Percentiles rank a stretch among this genome's conserved stretches.
Conservation (phyloP, 2,113 vertebrate genomes). For the Saguinus imperator region DNA sequence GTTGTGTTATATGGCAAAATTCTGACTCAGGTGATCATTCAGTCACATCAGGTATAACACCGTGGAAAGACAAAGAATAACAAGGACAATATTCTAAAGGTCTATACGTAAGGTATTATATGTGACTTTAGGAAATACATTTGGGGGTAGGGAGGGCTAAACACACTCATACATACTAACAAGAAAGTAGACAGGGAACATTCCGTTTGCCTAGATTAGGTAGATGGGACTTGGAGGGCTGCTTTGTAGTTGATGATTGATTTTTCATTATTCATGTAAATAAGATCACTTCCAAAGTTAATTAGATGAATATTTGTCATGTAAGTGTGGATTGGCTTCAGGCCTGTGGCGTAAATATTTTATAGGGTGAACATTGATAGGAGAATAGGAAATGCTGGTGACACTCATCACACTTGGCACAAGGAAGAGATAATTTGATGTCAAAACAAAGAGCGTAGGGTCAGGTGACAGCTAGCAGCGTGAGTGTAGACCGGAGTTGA, state of each 20-base stretch:
- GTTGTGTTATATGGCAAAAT: background rate
- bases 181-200: background rate
- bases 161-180: accelerated
- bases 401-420: background rate
- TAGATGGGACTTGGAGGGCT: background rate
- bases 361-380: background rate
- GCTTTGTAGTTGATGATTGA: background rate
- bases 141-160: background rate
- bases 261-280: background rate
- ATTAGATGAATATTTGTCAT: background rate
- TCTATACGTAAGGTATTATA: background rate
- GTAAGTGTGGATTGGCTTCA: background rate
- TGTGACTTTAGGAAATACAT: background rate
- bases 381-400: background rate
- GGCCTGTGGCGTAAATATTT: background rate
- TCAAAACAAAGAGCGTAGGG: background rate
- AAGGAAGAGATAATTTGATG: background rate
- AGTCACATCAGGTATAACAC: background rate
- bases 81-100: background rate
- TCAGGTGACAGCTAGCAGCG: background rate
- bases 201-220: background rate
- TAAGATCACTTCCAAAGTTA: background rate
- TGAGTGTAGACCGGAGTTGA: background rate
- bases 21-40: background rate
- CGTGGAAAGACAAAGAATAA: background rate